Conservation (phyloP, 2,888 invertebrate genomes). For the Leucophora obtusa region DNA sequence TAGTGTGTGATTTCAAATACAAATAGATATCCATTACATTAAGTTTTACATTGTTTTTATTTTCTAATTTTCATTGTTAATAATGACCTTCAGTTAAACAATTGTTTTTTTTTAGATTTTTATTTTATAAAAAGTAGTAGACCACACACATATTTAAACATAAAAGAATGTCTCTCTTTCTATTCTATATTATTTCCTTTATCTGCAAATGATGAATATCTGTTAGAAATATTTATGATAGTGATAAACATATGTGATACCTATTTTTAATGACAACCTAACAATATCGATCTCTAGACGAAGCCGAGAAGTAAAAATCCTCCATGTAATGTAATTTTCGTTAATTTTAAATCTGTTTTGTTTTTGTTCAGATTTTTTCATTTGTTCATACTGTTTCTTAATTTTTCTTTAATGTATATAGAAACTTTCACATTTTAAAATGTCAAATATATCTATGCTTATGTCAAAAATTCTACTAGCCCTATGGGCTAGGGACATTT, state of each 20-base stretch:
- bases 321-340: too few relatives aligned
- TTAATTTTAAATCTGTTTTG: too few relatives aligned
- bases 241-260: neutral
- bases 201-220: neutral
- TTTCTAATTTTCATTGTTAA: slow-evolving; percentile 37
- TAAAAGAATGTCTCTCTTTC: neutral
- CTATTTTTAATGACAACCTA: neutral
- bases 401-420: too few relatives aligned
- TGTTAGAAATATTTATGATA: neutral
- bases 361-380: too few relatives aligned
- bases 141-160: neutral
- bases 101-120: neutral
- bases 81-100: slow-evolving; percentile 43
- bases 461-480: too few relatives aligned
- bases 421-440: too few relatives aligned
- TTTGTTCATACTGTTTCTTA: too few relatives aligned
- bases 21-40: slow-evolving; percentile 49
- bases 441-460: too few relatives aligned
- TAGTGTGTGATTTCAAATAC: slow-evolving; percentile 1
- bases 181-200: neutral
- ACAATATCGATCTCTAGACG: too few relatives aligned
- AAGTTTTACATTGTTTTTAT: slow-evolving; percentile 30
- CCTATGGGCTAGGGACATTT: too few relatives aligned
- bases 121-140: neutral
- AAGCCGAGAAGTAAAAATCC: too few relatives aligned